Evolutionary conservation across 1,140 invertebrate genomes (phyloP).

Genomic region (Pararge aegeria): DNA sequence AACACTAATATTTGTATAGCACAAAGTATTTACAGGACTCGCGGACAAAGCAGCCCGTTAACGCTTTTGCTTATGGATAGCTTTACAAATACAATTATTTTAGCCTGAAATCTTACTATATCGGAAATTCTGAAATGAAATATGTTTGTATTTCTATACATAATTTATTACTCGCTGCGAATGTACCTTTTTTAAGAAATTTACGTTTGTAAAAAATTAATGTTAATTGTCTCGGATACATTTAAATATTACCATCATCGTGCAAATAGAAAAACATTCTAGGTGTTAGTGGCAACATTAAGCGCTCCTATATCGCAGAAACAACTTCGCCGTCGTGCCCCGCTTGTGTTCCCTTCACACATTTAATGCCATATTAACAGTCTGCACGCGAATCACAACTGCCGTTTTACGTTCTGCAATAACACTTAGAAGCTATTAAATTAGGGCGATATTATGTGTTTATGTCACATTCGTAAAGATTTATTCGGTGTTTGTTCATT

Average conservation of each 20-base stretch:
- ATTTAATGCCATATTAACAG: conserved; percentile 9
- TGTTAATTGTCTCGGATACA: not conserved
- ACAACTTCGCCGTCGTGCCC: not conserved
- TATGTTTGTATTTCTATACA: too few relatives aligned
- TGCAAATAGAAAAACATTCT: not conserved
- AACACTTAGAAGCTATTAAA: conserved; percentile 11
- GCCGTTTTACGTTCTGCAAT: conserved; percentile 10
- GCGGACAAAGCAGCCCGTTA: too few relatives aligned
- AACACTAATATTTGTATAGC: too few relatives aligned
- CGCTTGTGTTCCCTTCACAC: conserved; percentile 1
- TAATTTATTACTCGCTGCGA: too few relatives aligned
- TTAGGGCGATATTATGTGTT: conserved; percentile 4
- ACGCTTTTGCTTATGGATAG: too few relatives aligned
- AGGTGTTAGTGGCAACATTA: not conserved
- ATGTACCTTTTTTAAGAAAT: too few relatives aligned
- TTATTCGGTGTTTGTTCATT: not conserved
- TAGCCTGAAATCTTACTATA: too few relatives aligned
- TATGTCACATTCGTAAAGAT: conserved; percentile 5
- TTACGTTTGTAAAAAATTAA: too few relatives aligned
- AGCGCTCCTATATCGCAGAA: not conserved
- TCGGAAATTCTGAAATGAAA: too few relatives aligned
- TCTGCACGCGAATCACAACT: conserved; percentile 9
- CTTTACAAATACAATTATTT: too few relatives aligned
- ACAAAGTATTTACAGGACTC: too few relatives aligned
- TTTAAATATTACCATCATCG: not conserved